Evolutionary conservation across 2,888 invertebrate genomes (phyloP).

Genomic region (Tenthredo amoena): DNA sequence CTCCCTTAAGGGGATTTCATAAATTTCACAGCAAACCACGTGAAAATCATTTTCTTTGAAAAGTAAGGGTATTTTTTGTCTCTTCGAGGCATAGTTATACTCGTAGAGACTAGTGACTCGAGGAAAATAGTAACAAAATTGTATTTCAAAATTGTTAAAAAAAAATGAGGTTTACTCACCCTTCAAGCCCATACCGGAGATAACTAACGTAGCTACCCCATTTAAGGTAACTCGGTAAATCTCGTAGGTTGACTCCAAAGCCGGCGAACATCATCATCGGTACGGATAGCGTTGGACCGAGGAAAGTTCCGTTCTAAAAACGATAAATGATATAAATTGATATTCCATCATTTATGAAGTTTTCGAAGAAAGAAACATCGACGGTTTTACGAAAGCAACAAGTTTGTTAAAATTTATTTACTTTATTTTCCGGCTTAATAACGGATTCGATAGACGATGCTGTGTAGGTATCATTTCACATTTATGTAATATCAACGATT

Average conservation of each 20-base stretch:
- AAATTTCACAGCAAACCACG: no score
- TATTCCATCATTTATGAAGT: neutral
- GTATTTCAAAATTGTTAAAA: conserved; percentile 52
- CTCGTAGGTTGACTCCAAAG: conserved; percentile 94
- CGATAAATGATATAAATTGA: neutral
- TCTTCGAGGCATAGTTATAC: no score
- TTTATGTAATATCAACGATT: conserved; percentile 30
- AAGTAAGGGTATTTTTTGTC: no score
- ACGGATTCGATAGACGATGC: neutral
- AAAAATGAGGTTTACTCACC: conserved; percentile 76
- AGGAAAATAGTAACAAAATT: neutral
- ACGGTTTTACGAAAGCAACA: neutral
- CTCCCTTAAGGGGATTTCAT: no score
- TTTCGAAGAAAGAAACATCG: neutral
- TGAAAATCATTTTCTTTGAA: neutral
- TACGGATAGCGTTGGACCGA: conserved; percentile 94
- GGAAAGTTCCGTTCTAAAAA: conserved; percentile 94
- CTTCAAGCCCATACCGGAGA: conserved; percentile 94
- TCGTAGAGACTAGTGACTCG: no score
- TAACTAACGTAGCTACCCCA: conserved; percentile 97
- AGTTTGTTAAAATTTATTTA: neutral
- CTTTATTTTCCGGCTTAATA: neutral
- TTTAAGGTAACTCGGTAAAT: conserved; percentile 90
- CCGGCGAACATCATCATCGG: conserved; percentile 99
- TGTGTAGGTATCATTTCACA: neutral